These are phyloP conservation scores for Nanorana parkeri DNA, from an alignment of 2,113 vertebrate genomes.

Conservation along the genomic window DNA sequence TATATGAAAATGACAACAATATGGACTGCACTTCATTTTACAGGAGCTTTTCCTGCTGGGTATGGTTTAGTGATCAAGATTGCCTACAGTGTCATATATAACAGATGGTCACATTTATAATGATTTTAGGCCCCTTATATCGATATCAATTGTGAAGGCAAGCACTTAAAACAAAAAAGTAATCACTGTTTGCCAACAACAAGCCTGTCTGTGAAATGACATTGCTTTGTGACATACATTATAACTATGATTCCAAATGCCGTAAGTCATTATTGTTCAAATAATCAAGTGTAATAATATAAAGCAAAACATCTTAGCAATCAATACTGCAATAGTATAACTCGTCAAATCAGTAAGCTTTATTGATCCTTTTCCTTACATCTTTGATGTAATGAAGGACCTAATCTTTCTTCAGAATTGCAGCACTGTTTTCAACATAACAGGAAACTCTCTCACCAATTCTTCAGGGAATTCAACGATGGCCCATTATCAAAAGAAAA, in stretches of 20 bases:
- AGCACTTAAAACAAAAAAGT: neutral
- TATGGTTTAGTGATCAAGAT: too few relatives aligned
- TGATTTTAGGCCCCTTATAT: too few relatives aligned
- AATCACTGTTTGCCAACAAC: conserved; percentile 7
- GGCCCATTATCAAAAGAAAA: neutral
- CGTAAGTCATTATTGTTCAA: conserved; percentile 36
- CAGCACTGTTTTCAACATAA: conserved; percentile 13
- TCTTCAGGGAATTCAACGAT: neutral
- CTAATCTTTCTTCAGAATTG: conserved; percentile 34
- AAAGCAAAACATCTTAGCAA: conserved; percentile 28
- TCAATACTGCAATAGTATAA: conserved; percentile 48
- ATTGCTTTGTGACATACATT: conserved; percentile 24
- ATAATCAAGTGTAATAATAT: conserved; percentile 44
- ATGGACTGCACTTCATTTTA: too few relatives aligned
- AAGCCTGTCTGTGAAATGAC: conserved; percentile 15
- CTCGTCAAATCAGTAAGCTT: conserved; percentile 39
- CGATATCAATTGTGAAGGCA: neutral
- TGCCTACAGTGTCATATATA: too few relatives aligned
- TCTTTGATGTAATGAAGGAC: conserved; percentile 28
- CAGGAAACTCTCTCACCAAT: neutral
- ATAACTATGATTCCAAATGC: conserved; percentile 23
- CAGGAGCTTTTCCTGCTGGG: too few relatives aligned
- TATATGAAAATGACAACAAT: too few relatives aligned
- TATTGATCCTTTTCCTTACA: conserved; percentile 43
- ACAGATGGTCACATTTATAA: too few relatives aligned